Conservation (phyloP, 2,797 vertebrate genomes). For the Pterois miles region DNA sequence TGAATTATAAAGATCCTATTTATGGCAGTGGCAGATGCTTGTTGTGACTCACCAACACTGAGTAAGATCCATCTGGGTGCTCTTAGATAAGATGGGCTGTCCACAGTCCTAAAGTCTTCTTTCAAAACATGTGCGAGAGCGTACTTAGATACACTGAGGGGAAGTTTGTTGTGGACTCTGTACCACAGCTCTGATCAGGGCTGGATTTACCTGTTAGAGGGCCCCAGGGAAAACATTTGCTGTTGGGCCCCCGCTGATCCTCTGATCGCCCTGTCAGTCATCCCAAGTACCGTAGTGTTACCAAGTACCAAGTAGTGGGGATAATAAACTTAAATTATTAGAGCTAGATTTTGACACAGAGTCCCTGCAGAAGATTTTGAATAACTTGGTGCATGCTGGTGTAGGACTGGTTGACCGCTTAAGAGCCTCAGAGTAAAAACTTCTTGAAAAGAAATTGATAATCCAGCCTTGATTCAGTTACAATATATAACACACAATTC, state of each 20-base stretch:
- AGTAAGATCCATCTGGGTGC: slow-evolving; percentile 5
- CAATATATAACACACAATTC: background rate
- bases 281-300: no score
- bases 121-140: background rate
- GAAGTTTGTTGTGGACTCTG: background rate
- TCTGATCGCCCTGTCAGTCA: background rate
- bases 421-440: background rate
- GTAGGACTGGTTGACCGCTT: background rate
- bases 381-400: background rate
- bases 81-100: slow-evolving; percentile 21
- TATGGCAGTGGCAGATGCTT: slow-evolving; percentile 20
- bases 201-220: background rate
- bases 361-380: background rate
- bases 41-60: slow-evolving; percentile 19
- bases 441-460: background rate
- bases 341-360: slow-evolving; percentile 2
- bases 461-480: background rate
- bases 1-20: slow-evolving; percentile 16
- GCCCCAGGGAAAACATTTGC: background rate
- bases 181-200: background rate
- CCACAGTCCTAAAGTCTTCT: slow-evolving; percentile 5
- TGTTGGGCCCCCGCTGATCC: background rate
- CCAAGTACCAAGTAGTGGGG: background rate
- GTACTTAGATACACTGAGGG: background rate
- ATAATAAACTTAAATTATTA: background rate